Evolutionary conservation across 2,113 vertebrate species (phyloP).

Genomic region (Petroica traversi): DNA sequence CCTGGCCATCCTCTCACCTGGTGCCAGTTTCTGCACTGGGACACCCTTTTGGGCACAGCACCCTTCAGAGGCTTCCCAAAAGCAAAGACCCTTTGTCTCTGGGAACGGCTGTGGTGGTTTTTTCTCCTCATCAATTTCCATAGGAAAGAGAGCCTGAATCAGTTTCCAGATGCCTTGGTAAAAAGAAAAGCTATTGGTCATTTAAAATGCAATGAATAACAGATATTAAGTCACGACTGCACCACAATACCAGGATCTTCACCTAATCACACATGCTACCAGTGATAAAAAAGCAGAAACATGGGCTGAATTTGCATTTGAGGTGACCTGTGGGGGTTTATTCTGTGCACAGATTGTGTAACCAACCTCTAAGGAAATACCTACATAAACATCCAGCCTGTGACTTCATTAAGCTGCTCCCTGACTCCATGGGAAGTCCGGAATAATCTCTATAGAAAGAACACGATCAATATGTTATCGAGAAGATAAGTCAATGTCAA

Average conservation of each 20-base stretch:
- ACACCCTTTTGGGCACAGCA: neutral
- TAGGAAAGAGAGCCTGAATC: neutral
- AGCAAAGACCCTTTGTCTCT: neutral
- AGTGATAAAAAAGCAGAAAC: neutral
- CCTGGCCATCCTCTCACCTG: neutral
- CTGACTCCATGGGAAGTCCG: conserved; percentile 19
- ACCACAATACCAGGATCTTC: neutral
- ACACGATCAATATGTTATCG: conserved; percentile 43
- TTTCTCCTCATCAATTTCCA: neutral
- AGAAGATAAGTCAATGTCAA: conserved; percentile 68
- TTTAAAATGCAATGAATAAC: neutral
- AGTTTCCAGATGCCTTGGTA: neutral
- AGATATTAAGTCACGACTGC: neutral
- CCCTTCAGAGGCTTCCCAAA: neutral
- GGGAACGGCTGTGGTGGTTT: neutral
- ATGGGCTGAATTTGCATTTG: neutral
- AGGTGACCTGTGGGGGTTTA: neutral
- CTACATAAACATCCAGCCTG: neutral
- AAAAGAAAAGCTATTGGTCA: neutral
- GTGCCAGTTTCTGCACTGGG: neutral
- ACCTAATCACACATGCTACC: neutral
- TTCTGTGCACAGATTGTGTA: neutral
- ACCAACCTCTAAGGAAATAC: neutral
- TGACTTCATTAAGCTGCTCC: conserved; percentile 40
- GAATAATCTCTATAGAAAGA: conserved; percentile 55